Percentiles rank a stretch among this genome's conserved stretches.
Conservation (phyloP, 2,888 invertebrate species). For the Tinea semifulvella region DNA sequence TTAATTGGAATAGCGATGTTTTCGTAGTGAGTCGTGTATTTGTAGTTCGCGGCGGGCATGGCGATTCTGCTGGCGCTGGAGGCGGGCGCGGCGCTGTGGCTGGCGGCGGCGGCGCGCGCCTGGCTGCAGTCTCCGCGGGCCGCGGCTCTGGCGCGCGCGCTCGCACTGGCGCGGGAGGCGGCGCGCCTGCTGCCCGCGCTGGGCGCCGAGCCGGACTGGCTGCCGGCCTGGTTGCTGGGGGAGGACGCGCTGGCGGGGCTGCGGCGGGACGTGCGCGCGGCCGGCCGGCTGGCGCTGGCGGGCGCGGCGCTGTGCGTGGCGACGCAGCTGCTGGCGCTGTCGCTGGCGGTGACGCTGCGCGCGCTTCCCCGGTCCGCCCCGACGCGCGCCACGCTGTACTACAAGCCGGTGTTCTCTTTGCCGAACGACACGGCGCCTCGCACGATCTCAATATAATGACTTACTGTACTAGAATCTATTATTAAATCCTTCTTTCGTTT, state of each 20-base stretch:
- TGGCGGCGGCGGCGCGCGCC: background rate
- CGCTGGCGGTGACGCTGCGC: slow-evolving; percentile 1
- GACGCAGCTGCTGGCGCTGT: slow-evolving; percentile 1
- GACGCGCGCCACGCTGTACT: too few species aligned
- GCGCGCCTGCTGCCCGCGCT: background rate
- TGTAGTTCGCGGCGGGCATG: slow-evolving; percentile 19
- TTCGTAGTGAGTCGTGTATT: background rate
- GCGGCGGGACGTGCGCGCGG: background rate
- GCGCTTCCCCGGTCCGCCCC: too few species aligned
- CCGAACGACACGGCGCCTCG: too few species aligned
- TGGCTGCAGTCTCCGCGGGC: background rate
- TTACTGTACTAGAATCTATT: too few species aligned
- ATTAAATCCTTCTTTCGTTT: too few species aligned
- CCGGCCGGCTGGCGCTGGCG: background rate
- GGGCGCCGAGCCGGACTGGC: background rate
- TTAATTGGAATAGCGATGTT: slow-evolving; percentile 15
- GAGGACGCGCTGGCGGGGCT: background rate
- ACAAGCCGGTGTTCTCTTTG: too few species aligned
- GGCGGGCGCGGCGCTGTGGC: background rate
- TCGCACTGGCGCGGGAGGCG: background rate
- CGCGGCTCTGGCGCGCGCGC: background rate
- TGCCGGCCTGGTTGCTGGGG: slow-evolving; percentile 4
- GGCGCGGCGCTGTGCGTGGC: background rate
- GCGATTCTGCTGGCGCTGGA: slow-evolving; percentile 13
- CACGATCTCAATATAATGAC: too few species aligned